Base-by-base conservation (phyloP, 2,113 vertebrate species). In the Mesocricetus auratus region DNA sequence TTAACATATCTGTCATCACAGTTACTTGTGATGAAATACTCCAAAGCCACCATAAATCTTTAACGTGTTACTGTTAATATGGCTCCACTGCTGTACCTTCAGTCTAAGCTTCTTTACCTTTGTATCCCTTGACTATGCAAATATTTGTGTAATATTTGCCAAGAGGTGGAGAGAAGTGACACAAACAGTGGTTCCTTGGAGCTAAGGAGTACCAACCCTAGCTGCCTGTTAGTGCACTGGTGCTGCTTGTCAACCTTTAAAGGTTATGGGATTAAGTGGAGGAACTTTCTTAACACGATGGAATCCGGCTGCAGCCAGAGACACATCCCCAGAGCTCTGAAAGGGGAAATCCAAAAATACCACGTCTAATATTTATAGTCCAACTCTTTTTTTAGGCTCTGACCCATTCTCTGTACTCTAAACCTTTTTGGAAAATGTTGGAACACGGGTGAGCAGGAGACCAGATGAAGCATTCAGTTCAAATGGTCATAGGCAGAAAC, bases 341-440 rank as follows among this genome's bases (percentile, higher is more conserved):
- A 78, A 56, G 29, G 73, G 16, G 36, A 96, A 91, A 96, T 95
- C 78, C 74, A 82, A 96, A 97, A 94, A 75, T 71, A 86, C 22
- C 85, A 15, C 11, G 5, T 15, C 6, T 68, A 10, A 60, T 92
- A 68, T 60, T 95, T 79, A 92, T 11, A 90, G n/a, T 22, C 68
- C 22, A 77, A 60, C 22, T 94, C 12, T 10, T 22, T 79, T n/a
- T 73, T 87, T 78, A 89, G 45, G 29, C 39, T 91, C 64, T 89
- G 50, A 95, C 39, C 87, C 47, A 45, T 78, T 69, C 56, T 11
- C 64, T 90, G 7, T 11, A 58, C 39, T 74, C 24, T 85, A 22
- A 56, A 53, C 11, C 29, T 86, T 89, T 82, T 50, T 77, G 36
- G 47, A 60, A 90, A 86, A 81, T 69, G 29, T 19, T 58, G 15